Conservation (phyloP, 1,140 invertebrate genomes). For the Zaprionus camerounensis region DNA sequence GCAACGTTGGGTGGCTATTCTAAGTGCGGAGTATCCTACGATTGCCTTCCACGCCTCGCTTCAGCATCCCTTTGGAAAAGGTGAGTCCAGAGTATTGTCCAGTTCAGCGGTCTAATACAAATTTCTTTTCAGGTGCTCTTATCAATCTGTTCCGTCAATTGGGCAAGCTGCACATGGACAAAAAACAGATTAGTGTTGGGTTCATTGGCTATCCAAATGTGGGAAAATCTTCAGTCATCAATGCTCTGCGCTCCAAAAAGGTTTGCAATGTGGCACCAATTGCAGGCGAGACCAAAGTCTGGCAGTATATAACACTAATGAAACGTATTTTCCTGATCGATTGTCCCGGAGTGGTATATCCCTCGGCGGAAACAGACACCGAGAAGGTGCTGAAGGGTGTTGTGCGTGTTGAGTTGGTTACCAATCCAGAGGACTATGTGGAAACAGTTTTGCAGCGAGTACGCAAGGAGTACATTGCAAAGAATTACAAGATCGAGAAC, state of each 20-base stretch:
- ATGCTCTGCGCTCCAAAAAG: conserved; percentile 96
- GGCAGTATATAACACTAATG: conserved; percentile 99
- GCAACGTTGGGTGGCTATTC: conserved; percentile 96
- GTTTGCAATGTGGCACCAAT: conserved; percentile 99
- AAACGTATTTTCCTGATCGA: conserved; percentile 98
- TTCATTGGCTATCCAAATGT: conserved; percentile 99
- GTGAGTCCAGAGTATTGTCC: conserved; percentile 22
- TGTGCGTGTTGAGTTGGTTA: conserved; percentile 97
- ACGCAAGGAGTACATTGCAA: conserved; percentile 94
- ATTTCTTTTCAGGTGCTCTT: conserved; percentile 88
- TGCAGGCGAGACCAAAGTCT: conserved; percentile 99
- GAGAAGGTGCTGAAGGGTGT: conserved; percentile 98
- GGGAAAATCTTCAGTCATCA: conserved; percentile 99
- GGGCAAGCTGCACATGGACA: conserved; percentile 97
- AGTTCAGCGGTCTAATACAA: background rate
- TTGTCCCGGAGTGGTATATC: conserved; percentile 99
- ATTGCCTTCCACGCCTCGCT: conserved; percentile 99
- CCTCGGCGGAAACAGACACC: conserved; percentile 94
- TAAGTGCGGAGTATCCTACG: conserved; percentile 98
- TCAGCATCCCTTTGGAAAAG: conserved; percentile 99
- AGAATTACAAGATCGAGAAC: conserved; percentile 94
- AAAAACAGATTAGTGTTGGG: conserved; percentile 99
- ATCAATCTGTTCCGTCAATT: conserved; percentile 99
- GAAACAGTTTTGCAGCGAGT: conserved; percentile 94
- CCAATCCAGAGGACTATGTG: conserved; percentile 98